Conservation (phyloP, 2,888 invertebrate genomes). For the Pristionchus fissidentatus region DNA sequence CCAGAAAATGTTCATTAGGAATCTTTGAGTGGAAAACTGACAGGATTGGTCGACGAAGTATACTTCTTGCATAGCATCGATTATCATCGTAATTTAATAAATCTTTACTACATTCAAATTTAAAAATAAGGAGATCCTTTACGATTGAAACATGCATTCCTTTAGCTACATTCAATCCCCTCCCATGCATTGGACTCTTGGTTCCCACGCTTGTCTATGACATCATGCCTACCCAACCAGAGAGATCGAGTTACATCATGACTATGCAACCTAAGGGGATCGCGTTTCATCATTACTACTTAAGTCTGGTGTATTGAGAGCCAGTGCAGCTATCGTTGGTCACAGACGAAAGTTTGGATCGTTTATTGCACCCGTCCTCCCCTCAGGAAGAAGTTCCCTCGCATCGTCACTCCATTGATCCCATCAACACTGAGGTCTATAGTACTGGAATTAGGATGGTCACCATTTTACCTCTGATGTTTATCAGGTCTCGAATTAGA, state of each 20-base stretch:
- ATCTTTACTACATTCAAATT: conserved; percentile 59
- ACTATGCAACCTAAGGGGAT: too few species aligned
- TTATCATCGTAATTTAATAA: conserved; percentile 59
- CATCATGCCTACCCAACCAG: too few species aligned
- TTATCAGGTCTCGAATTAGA: conserved; percentile 54
- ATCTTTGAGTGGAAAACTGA: too few species aligned
- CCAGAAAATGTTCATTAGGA: too few species aligned
- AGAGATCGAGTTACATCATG: too few species aligned
- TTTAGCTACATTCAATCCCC: background rate
- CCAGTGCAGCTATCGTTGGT: conserved; percentile 12
- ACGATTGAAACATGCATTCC: conserved; percentile 50
- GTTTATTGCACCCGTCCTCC: conserved; percentile 26
- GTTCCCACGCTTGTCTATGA: too few species aligned
- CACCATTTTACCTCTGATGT: conserved; percentile 51
- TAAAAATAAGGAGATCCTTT: conserved; percentile 55
- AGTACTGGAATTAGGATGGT: conserved; percentile 54
- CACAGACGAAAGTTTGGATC: conserved; percentile 1
- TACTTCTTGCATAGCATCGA: conserved; percentile 63
- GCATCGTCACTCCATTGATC: background rate
- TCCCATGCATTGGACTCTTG: too few species aligned
- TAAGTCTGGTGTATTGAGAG: background rate
- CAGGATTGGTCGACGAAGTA: too few species aligned
- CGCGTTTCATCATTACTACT: background rate
- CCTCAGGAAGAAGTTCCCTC: background rate
- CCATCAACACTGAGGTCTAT: conserved; percentile 19